phyloP scores from a whole-genome alignment of 2,797 vertebrate species.

The Cheirogaleus major region DNA sequence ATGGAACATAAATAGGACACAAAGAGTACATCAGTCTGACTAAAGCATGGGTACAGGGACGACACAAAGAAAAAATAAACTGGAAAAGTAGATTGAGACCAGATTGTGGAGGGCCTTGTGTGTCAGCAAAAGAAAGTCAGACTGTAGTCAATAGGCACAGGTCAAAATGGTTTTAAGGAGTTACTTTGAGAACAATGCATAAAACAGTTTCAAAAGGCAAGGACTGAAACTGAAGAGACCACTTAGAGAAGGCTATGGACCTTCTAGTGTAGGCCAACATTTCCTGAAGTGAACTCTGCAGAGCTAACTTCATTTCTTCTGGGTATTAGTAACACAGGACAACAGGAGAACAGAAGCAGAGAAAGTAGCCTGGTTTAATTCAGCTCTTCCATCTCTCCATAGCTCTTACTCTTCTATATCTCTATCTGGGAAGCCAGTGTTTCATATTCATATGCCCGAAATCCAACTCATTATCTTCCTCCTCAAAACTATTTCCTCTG shows the following conservation, averaged over 20 bases:
- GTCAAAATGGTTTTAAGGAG: neutral
- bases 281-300: neutral
- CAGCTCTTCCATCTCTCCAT: neutral
- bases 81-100: neutral
- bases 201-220: conserved; percentile 34
- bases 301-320: neutral
- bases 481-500: conserved; percentile 13
- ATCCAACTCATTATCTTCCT: conserved; percentile 1
- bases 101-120: neutral
- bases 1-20: neutral
- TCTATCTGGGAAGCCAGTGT: neutral
- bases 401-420: neutral
- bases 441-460: neutral
- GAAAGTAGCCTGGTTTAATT: neutral
- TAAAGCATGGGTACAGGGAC: neutral
- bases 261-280: neutral
- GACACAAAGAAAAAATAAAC: neutral
- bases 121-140: neutral
- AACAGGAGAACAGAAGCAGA: neutral
- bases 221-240: neutral
- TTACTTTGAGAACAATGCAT: neutral
- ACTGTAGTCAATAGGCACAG: neutral
- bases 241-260: neutral
- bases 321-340: neutral
- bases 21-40: neutral